phyloP scores from a whole-genome alignment of 2,888 invertebrate genomes.

The Dendrolimus houi region DNA sequence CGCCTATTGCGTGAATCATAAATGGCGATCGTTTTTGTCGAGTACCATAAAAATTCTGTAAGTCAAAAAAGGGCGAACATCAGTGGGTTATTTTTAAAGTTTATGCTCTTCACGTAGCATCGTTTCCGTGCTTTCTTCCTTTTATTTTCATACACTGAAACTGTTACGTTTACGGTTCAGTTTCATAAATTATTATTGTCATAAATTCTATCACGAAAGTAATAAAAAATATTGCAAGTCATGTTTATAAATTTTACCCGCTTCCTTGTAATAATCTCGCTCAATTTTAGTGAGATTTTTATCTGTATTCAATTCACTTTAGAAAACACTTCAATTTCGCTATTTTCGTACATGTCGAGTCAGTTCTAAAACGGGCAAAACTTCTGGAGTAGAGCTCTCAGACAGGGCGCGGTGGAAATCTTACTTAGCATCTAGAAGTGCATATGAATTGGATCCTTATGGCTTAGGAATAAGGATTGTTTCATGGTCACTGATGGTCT shows the following conservation, averaged over 20 bases:
- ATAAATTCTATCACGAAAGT: slow-evolving; percentile 25
- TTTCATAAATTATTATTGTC: slow-evolving; percentile 26
- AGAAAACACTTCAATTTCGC: slow-evolving; percentile 54
- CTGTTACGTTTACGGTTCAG: slow-evolving; percentile 22
- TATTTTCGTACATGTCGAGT: slow-evolving; percentile 66
- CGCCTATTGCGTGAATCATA: slow-evolving; percentile 63
- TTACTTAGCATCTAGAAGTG: slow-evolving; percentile 27
- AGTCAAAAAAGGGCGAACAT: slow-evolving; percentile 24
- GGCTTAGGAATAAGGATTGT: slow-evolving; percentile 26
- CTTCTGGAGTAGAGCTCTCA: slow-evolving; percentile 61
- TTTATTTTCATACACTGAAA: slow-evolving; percentile 17
- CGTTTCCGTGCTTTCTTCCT: slow-evolving; percentile 23
- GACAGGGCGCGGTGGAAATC: slow-evolving; percentile 51
- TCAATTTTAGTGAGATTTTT: slow-evolving; percentile 28
- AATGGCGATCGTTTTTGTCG: slow-evolving; percentile 56
- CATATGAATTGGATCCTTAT: slow-evolving; percentile 51
- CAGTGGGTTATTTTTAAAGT: slow-evolving; percentile 29
- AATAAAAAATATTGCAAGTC: slow-evolving; percentile 14
- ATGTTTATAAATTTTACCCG: not conserved
- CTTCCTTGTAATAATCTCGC: slow-evolving; percentile 5
- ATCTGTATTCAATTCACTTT: slow-evolving; percentile 49
- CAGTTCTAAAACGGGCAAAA: slow-evolving; percentile 63
- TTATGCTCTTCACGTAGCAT: slow-evolving; percentile 23
- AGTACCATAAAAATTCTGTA: slow-evolving; percentile 41
- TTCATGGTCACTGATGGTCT: slow-evolving; percentile 38